Conservation (phyloP, 35 echinoderm and acorn worm genomes). For the Lytechinus pictus region DNA sequence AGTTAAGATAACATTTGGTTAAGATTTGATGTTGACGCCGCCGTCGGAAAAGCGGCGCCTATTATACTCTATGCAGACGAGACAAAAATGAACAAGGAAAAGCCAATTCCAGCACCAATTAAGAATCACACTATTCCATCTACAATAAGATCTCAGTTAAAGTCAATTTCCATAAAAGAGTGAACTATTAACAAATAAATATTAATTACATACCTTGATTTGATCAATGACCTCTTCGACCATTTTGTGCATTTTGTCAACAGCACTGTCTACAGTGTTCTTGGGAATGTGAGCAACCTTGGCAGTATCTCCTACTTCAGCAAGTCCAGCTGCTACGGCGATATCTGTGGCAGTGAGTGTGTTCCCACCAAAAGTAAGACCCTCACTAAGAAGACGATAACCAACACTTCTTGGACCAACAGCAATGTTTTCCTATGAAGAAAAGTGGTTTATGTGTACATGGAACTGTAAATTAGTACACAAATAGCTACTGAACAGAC, state of each 20-base stretch:
- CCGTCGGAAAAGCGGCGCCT: no score
- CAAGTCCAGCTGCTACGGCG: constrained; percentile 75
- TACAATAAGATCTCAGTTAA: no score
- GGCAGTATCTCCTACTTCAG: constrained; percentile 59
- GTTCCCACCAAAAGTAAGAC: constrained; percentile 76
- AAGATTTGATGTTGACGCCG: no score
- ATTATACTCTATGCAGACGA: no score
- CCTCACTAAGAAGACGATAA: constrained; percentile 62
- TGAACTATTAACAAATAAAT: no score
- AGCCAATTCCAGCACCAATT: no score
- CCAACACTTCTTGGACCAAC: constrained; percentile 88
- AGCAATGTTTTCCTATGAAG: constrained; percentile 55
- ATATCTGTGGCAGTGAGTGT: constrained; percentile 79
- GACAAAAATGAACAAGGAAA: no score
- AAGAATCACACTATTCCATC: no score
- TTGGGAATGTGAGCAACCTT: constrained; percentile 57
- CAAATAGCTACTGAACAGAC: no score
- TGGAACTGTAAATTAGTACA: no score
- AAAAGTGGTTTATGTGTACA: background rate
- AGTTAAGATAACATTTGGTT: no score
- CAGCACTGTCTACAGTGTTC: constrained; percentile 48
- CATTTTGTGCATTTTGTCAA: constrained; percentile 78
- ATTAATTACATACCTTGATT: constrained; percentile 69
- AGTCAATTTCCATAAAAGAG: no score
- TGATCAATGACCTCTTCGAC: constrained; percentile 83